These are phyloP conservation scores for Hephaestus fuliginosus DNA, from an alignment of 2,797 vertebrate species.

Conservation along the genomic window DNA sequence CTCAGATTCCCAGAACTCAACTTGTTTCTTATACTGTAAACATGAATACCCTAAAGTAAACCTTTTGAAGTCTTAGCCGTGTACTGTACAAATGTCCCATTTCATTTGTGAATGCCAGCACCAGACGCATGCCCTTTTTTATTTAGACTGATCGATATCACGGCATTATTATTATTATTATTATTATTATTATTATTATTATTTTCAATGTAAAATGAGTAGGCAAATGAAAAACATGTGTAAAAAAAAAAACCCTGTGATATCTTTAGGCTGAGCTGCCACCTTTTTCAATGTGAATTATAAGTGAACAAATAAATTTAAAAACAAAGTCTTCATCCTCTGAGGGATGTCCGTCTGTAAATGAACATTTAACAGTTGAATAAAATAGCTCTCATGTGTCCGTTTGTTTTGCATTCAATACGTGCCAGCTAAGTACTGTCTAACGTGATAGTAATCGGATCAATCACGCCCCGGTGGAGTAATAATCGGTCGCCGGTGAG, in stretches of 20 bases:
- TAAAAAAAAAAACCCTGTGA: conserved; percentile 22
- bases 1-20: conserved; percentile 51
- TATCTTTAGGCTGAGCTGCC: neutral
- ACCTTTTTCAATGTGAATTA: conserved; percentile 17
- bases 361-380: conserved; percentile 27
- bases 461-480: neutral
- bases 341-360: conserved; percentile 22
- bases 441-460: neutral
- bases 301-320: conserved; percentile 23
- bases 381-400: conserved; percentile 36
- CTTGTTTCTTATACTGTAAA: conserved; percentile 28
- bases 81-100: conserved; percentile 2
- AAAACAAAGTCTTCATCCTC: neutral
- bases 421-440: neutral
- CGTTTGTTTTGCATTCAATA: conserved; percentile 38
- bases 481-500: neutral
- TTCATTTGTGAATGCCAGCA: conserved; percentile 9
- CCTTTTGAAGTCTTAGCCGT: conserved; percentile 8
- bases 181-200: too few relatives aligned
- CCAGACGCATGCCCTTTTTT: conserved; percentile 25
- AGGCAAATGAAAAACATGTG: neutral
- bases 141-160: conserved; percentile 6
- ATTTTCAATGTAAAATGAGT: conserved; percentile 10
- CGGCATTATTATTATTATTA: neutral
- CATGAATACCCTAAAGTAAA: conserved; percentile 20